Evolutionary conservation across 2,888 invertebrate genomes (phyloP).

Genomic region (Cataglyphis cursor): DNA sequence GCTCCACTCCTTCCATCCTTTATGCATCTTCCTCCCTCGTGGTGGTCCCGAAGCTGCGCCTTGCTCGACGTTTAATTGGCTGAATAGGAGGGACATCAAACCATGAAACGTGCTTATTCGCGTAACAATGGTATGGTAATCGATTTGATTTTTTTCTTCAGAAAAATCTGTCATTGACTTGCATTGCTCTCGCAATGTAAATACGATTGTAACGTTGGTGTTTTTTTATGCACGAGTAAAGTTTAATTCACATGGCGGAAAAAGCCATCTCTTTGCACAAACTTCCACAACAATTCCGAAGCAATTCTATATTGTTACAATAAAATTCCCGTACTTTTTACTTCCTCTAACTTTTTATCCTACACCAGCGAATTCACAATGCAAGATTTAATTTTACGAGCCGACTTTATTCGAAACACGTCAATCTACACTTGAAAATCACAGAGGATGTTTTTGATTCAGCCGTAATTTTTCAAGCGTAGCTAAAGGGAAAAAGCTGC

Average conservation of each 20-base stretch:
- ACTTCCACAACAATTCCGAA: not conserved
- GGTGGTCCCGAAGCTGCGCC: not conserved
- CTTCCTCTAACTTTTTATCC: not conserved
- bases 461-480: constrained; percentile 26
- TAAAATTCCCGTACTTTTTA: constrained; percentile 7
- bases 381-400: constrained; percentile 23
- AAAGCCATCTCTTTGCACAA: not conserved
- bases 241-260: not conserved
- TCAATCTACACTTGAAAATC: constrained; percentile 15
- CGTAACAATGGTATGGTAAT: constrained; percentile 69
- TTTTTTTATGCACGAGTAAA: not conserved
- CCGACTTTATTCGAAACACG: constrained; percentile 7
- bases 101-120: constrained; percentile 57
- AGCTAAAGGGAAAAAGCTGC: not conserved
- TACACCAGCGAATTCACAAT: not conserved
- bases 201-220: not conserved
- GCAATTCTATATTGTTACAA: not conserved
- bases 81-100: constrained; percentile 65
- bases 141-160: constrained; percentile 65
- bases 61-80: constrained; percentile 71
- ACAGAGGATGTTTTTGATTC: not conserved
- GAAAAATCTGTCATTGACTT: not conserved
- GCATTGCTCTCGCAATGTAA: constrained; percentile 36
- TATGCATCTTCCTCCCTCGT: not conserved
- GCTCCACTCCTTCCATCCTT: constrained; percentile 23